A percentile compares a stretch with the other conserved stretches of the same genome.
Evolutionary conservation across 2,888 invertebrate species (phyloP).

Genomic region (Crocallis elinguaria): DNA sequence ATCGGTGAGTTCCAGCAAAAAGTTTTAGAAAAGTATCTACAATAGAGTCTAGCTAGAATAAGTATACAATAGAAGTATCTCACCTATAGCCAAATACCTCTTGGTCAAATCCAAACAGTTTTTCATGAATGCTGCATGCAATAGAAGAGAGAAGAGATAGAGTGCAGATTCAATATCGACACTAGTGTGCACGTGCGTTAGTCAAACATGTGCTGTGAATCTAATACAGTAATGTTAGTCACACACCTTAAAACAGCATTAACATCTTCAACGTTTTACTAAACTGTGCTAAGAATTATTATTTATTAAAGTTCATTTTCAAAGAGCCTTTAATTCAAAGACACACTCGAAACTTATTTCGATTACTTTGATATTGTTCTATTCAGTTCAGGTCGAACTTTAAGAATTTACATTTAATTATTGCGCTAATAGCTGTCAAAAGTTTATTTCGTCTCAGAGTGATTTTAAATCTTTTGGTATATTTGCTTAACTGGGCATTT

Average conservation of each 20-base stretch:
- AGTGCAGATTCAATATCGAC: slow-evolving; percentile 67
- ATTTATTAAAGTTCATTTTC: background rate
- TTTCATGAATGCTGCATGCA: slow-evolving; percentile 93
- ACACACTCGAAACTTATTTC: slow-evolving; percentile 14
- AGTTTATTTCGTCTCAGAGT: slow-evolving; percentile 6
- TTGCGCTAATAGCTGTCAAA: slow-evolving; percentile 11
- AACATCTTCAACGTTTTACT: background rate
- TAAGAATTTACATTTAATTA: slow-evolving; percentile 8
- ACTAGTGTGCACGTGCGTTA: slow-evolving; percentile 48
- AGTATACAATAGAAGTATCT: slow-evolving; percentile 54
- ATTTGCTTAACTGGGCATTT: background rate
- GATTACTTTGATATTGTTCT: slow-evolving; percentile 31
- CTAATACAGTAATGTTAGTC: slow-evolving; percentile 15
- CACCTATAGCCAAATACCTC: slow-evolving; percentile 90
- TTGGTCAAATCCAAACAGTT: slow-evolving; percentile 92
- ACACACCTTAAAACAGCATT: slow-evolving; percentile 7
- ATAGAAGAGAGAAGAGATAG: slow-evolving; percentile 81
- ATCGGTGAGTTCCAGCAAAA: background rate
- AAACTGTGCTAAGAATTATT: background rate
- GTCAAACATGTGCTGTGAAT: slow-evolving; percentile 20
- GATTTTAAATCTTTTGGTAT: slow-evolving; percentile 11
- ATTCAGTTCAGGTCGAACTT: slow-evolving; percentile 4
- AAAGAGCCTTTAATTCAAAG: slow-evolving; percentile 5
- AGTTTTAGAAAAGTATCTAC: slow-evolving; percentile 7
- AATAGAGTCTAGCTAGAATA: slow-evolving; percentile 21